These are phyloP conservation scores for Taurulus bubalis DNA, from an alignment of 2,113 vertebrate genomes.

Conservation along the genomic window DNA sequence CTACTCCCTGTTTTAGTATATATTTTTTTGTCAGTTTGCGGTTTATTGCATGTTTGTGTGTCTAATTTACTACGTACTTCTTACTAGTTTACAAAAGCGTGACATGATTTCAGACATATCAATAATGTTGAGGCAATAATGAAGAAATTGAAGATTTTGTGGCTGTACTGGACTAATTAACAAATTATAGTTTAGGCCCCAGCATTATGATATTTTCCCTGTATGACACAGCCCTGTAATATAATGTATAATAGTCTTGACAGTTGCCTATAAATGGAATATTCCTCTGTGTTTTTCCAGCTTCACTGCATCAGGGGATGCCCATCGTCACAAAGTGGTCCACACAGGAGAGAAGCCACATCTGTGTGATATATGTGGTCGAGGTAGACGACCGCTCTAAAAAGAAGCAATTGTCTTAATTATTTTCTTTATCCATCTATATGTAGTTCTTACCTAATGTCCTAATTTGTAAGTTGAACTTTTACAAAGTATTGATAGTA, in stretches of 20 bases:
- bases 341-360: constrained; percentile 97
- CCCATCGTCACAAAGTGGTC: constrained; percentile 95
- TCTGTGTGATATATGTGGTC: constrained; percentile 95
- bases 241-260: not conserved
- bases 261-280: not conserved
- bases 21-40: not conserved
- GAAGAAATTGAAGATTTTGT: not conserved
- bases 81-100: not conserved
- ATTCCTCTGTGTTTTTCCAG: constrained; percentile 75
- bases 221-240: not conserved
- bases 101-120: not conserved
- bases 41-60: not conserved
- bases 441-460: not conserved
- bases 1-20: not conserved
- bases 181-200: not conserved
- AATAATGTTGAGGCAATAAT: not conserved
- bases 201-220: not conserved
- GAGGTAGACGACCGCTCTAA: constrained; percentile 82
- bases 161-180: not conserved
- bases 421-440: not conserved
- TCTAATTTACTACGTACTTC: not conserved
- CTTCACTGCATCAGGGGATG: constrained; percentile 96
- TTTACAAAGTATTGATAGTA: not conserved
- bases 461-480: not conserved
- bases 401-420: not conserved